A percentile compares a stretch with the other conserved stretches of the same genome.
phyloP scores from a whole-genome alignment of 2,797 vertebrate species.

The Smutsia gigantea region DNA sequence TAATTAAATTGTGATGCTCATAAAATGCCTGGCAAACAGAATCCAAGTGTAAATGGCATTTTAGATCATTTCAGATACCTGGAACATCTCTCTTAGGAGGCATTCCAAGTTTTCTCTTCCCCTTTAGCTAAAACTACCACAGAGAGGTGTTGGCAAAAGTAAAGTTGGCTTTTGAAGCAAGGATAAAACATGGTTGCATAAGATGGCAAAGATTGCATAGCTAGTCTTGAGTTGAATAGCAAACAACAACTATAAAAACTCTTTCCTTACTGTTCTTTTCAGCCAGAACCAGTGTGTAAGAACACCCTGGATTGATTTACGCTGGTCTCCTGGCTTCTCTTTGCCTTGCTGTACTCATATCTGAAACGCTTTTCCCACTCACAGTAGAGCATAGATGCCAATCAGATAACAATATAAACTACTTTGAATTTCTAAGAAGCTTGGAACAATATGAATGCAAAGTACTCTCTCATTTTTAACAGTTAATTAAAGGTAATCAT shows the following conservation, averaged over 20 bases:
- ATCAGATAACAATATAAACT: background rate
- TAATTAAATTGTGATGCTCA: background rate
- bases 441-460: background rate
- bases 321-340: background rate
- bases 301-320: too few species aligned
- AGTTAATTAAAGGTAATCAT: conserved; percentile 40
- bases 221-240: background rate
- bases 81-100: background rate
- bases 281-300: background rate
- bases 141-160: background rate
- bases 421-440: background rate
- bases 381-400: too few species aligned
- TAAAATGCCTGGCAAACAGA: background rate
- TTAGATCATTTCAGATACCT: background rate
- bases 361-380: background rate
- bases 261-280: background rate
- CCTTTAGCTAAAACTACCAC: background rate
- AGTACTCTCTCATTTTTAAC: conserved; percentile 19
- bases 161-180: background rate
- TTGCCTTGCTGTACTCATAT: background rate
- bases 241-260: background rate
- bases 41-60: background rate
- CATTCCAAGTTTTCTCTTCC: background rate
- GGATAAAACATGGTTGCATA: background rate
- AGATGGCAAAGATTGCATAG: background rate